These are phyloP conservation scores for Tetragonula carbonaria DNA, from an alignment of 2,888 invertebrate species.

Conservation along the genomic window DNA sequence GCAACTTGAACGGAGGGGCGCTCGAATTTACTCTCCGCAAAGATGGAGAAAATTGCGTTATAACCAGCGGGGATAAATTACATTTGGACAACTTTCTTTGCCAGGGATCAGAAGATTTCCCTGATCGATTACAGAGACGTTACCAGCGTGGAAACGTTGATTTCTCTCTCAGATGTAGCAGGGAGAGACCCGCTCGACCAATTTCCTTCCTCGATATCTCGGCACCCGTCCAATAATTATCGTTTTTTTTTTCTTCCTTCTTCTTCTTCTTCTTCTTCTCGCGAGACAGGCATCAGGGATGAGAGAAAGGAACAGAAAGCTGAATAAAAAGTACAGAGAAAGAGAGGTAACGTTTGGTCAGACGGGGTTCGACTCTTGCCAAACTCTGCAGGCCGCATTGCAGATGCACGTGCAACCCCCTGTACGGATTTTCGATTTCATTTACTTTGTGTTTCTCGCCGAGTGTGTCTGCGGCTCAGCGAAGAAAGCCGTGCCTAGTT, in stretches of 20 bases:
- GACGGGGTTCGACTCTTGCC: conserved; percentile 64
- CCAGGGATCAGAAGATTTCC: conserved; percentile 10
- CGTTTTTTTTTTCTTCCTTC: conserved; percentile 24
- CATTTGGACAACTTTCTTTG: background rate
- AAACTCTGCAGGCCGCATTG: conserved; percentile 74
- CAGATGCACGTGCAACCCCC: conserved; percentile 74
- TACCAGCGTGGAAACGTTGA: conserved; percentile 32
- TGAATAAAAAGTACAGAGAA: background rate
- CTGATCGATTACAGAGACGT: conserved; percentile 9
- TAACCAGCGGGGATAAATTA: conserved; percentile 10
- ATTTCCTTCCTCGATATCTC: conserved; percentile 50
- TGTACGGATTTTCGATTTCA: conserved; percentile 66
- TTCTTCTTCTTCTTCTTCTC: background rate
- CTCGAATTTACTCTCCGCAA: background rate
- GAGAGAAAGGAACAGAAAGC: background rate
- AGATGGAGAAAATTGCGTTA: background rate
- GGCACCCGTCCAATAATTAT: conserved; percentile 59
- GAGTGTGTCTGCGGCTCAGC: background rate
- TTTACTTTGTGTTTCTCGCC: conserved; percentile 53
- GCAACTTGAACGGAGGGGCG: background rate
- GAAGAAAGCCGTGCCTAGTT: background rate
- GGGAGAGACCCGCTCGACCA: conserved; percentile 33
- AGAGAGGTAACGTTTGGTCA: conserved; percentile 49
- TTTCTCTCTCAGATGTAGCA: conserved; percentile 27
- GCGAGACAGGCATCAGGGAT: conserved; percentile 4